A percentile compares a stretch with the other conserved stretches of the same genome.
These are phyloP conservation scores for Serranus cabrilla DNA, from an alignment of 2,797 vertebrate genomes.

Conservation along the genomic window DNA sequence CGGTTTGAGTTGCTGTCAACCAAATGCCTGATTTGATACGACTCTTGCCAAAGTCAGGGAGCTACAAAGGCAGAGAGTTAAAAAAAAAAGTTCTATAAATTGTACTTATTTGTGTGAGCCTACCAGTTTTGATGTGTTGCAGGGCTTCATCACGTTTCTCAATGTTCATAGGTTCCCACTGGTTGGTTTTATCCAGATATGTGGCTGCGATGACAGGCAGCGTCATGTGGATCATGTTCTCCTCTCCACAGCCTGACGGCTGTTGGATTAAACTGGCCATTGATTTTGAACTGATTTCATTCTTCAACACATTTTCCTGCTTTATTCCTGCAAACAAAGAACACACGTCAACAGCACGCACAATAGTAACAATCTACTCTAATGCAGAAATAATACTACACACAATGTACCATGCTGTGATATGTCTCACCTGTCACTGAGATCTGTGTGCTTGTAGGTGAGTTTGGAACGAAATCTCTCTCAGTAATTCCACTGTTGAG, in stretches of 20 bases:
- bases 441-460: constrained; percentile 84
- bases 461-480: constrained; percentile 83
- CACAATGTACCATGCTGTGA: not conserved
- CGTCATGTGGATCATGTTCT: constrained; percentile 90
- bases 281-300: constrained; percentile 79
- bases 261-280: constrained; percentile 86
- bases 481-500: constrained; percentile 75
- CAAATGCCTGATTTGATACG: not conserved
- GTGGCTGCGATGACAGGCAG: constrained; percentile 86
- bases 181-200: constrained; percentile 88
- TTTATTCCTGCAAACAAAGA: constrained; percentile 70
- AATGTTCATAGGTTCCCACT: constrained; percentile 86
- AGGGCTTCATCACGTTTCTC: constrained; percentile 75
- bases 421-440: constrained; percentile 85
- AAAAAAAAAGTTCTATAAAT: not conserved
- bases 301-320: constrained; percentile 81
- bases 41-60: not conserved
- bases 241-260: constrained; percentile 88
- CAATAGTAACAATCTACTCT: not conserved
- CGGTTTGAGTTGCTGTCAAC: not conserved
- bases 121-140: constrained; percentile 85
- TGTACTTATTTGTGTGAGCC: not conserved
- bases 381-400: not conserved
- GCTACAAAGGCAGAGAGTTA: not conserved
- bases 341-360: not conserved